Evolutionary conservation across 2,888 invertebrate species (phyloP).

Genomic region (Drosophila kuntzei): DNA sequence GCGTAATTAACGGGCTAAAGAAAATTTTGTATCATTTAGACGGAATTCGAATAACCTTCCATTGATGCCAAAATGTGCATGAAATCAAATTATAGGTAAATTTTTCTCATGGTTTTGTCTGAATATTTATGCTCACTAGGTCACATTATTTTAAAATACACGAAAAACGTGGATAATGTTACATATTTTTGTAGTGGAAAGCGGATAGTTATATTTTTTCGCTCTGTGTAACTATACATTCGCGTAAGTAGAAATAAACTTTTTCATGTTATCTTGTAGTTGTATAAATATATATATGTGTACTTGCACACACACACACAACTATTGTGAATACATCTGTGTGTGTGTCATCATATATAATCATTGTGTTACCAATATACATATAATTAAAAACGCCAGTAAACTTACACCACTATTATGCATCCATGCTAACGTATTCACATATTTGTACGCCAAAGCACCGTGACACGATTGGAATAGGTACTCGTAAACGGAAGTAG

Average conservation of each 20-base stretch:
- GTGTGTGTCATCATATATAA: conserved; percentile 22
- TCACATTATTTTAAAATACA: too few relatives aligned
- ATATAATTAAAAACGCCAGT: conserved; percentile 14
- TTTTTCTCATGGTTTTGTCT: too few relatives aligned
- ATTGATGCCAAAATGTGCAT: too few relatives aligned
- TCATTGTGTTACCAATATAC: conserved; percentile 49
- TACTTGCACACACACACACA: too few relatives aligned
- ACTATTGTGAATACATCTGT: too few relatives aligned
- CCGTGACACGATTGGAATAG: conserved; percentile 58
- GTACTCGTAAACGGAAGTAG: conserved; percentile 57
- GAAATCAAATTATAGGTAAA: too few relatives aligned
- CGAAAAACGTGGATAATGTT: too few relatives aligned
- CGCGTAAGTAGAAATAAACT: conserved; percentile 45
- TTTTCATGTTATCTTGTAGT: conserved; percentile 30
- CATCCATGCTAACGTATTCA: conserved; percentile 39
- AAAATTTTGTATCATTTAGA: too few relatives aligned
- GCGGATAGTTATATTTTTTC: conserved; percentile 9
- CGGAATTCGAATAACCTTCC: too few relatives aligned
- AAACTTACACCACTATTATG: conserved; percentile 45
- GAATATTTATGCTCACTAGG: too few relatives aligned
- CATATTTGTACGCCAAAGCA: conserved; percentile 55
- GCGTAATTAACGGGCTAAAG: too few relatives aligned
- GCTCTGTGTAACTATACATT: conserved; percentile 38
- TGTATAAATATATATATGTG: conserved; percentile 5
- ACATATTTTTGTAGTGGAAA: neutral